Conservation (phyloP, 2,888 invertebrate genomes). For the Brachypalpus laphriformis region DNA sequence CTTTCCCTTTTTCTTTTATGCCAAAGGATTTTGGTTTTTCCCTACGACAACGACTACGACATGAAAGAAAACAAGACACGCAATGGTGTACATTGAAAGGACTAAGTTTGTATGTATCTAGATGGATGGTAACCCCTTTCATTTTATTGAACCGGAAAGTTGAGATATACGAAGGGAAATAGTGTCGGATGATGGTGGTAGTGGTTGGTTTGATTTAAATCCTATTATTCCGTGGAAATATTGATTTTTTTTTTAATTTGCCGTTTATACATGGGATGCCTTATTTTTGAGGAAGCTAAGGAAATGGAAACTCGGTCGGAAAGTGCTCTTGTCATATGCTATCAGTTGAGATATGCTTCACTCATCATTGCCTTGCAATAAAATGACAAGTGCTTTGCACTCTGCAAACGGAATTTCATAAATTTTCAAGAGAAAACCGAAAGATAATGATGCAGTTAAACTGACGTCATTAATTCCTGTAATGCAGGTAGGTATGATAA, state of each 20-base stretch:
- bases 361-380: not conserved
- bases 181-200: constrained; percentile 39
- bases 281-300: not conserved
- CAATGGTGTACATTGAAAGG: constrained; percentile 21
- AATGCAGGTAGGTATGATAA: not conserved
- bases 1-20: constrained; percentile 45
- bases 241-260: constrained; percentile 24
- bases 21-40: constrained; percentile 28
- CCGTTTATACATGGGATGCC: not conserved
- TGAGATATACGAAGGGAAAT: constrained; percentile 55
- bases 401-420: not conserved
- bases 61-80: constrained; percentile 20
- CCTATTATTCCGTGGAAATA: constrained; percentile 57
- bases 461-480: not conserved
- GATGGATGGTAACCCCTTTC: constrained; percentile 50
- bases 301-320: not conserved
- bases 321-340: not conserved
- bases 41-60: not conserved
- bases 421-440: not conserved
- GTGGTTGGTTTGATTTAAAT: constrained; percentile 59
- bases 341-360: not conserved
- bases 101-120: not conserved
- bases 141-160: constrained; percentile 63
- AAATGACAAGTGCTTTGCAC: not conserved
- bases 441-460: not conserved